Percentiles rank a stretch among this genome's conserved stretches.
These are phyloP conservation scores for Calypte anna DNA, from an alignment of 2,113 vertebrate genomes.

Conservation along the genomic window DNA sequence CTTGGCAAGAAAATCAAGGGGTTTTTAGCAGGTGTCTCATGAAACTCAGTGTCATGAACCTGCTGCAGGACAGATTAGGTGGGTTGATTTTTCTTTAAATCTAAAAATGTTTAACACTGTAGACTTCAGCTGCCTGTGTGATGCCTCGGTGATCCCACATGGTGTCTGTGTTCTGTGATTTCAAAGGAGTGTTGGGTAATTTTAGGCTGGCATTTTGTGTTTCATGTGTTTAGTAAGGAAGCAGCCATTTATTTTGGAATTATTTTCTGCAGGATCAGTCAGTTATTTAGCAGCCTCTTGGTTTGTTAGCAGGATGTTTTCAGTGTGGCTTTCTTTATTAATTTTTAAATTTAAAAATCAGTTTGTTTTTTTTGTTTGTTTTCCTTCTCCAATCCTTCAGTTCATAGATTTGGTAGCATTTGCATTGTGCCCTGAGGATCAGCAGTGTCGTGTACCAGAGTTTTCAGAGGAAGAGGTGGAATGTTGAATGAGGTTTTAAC, in stretches of 20 bases:
- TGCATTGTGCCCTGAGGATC: background rate
- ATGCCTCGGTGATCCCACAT: background rate
- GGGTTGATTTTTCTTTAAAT: background rate
- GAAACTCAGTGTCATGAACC: background rate
- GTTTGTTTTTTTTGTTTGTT: background rate
- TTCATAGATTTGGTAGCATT: background rate
- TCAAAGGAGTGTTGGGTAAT: background rate
- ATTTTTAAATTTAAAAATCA: background rate
- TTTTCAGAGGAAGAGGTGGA: background rate
- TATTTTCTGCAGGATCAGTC: background rate
- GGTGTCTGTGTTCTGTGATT: background rate
- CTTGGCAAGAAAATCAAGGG: background rate
- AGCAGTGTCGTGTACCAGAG: background rate
- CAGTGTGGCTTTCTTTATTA: background rate
- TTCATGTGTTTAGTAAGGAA: background rate
- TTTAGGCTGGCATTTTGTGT: background rate
- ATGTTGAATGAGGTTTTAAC: background rate
- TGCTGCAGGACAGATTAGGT: background rate
- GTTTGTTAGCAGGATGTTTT: conserved; percentile 7
- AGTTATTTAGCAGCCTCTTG: background rate
- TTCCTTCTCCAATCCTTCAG: background rate
- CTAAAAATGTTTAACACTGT: background rate
- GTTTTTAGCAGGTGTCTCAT: background rate
- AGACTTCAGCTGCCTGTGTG: background rate
- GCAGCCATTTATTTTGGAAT: background rate